Evolutionary conservation across 2,113 vertebrate species (phyloP), one percentile per base, ranked within the genome.

Genomic region (Craseonycteris thonglongyai): DNA sequence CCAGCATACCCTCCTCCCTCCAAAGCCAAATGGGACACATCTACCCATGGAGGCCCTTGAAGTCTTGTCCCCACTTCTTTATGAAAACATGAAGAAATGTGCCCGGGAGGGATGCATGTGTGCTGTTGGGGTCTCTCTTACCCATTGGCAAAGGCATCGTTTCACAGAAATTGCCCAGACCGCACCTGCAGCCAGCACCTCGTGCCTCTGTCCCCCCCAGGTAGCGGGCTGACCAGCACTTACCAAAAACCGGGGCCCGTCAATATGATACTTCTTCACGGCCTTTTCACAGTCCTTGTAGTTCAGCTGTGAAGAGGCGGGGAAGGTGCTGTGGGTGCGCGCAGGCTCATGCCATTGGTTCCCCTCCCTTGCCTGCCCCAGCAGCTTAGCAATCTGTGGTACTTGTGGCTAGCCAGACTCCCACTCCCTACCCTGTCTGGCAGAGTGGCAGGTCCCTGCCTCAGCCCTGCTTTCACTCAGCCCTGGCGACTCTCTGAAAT

Each of bases 161-260:
- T 58, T 79, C 68, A 54, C 4, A 33, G 30, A 40, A 65, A 58
- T 45, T n/a, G 38, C 19, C 74, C 49, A 71, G 10, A 42, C 42
- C 38, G 58, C 49, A 35, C 21, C 54, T 58, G 49, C 24, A 7
- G 24, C 35, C 40, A 22, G 47, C 56, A 18, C 26, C 58, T 13
- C 59, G 4, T 6, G 22, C 35, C 54, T 88, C 76, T 56, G 11
- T 65, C 56, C 35, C 28, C 19, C 24, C 40, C 24, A 0, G 7
- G 58, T 35, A 1, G 74, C 0, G 0, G 9, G 65, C 3, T 26
- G 35, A 51, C 40, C 66, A 65, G 21, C 91, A 97, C 99, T 99
- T 98, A 99, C 99, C 99, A 99, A 96, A 96, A 99, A 99, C 85
- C 99, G 98, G 51, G 98, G 98, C 7, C 99, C 99, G 5, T 93